Percentiles rank a stretch among this genome's conserved stretches.
Evolutionary conservation across 2,113 vertebrate species (phyloP).

Genomic region (Rhinolophus sinicus): DNA sequence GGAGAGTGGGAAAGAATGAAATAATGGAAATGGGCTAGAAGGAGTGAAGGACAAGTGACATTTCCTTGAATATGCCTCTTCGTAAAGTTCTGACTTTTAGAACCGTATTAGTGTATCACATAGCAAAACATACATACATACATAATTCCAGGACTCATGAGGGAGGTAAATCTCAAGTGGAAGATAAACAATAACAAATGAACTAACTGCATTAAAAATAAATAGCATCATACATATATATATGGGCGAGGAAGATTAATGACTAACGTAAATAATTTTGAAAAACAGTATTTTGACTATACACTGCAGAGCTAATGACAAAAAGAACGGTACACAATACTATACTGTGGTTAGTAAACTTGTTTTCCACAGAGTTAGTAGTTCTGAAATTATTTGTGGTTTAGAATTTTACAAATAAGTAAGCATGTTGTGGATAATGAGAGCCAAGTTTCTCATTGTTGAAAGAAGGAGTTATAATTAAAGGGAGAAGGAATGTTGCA

Average conservation of each 20-base stretch:
- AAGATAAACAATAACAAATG: background rate
- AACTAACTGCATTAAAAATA: background rate
- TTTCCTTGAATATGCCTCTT: background rate
- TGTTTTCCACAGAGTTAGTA: background rate
- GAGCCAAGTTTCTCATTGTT: background rate
- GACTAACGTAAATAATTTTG: background rate
- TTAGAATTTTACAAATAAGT: background rate
- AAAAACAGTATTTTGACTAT: background rate
- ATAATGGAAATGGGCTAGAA: background rate
- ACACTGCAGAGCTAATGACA: background rate
- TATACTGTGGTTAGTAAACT: background rate
- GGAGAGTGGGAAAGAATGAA: background rate
- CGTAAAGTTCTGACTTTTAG: background rate
- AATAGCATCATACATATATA: background rate
- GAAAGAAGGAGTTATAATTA: background rate
- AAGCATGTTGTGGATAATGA: background rate
- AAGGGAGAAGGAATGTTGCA: background rate
- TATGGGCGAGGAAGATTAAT: background rate
- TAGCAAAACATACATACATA: background rate
- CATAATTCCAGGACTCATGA: background rate
- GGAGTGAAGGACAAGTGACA: background rate
- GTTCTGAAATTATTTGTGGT: background rate
- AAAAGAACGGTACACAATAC: background rate
- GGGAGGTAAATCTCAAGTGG: background rate
- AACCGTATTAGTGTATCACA: background rate